Evolutionary conservation across 2,888 invertebrate genomes (phyloP).

Genomic region (Lasioglossum vierecki): DNA sequence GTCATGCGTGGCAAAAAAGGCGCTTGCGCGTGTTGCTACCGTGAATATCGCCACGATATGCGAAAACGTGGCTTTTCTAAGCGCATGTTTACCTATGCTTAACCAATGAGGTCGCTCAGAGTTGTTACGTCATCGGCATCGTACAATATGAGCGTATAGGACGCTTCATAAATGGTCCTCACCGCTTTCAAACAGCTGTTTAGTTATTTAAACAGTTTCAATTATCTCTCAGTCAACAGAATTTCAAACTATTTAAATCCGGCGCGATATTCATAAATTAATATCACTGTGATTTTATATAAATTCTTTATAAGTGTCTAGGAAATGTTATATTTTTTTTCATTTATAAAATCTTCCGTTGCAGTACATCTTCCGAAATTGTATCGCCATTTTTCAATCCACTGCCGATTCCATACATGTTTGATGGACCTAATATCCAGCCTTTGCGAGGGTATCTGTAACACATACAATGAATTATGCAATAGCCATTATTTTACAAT

Average conservation of each 20-base stretch:
- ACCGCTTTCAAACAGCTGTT: neutral
- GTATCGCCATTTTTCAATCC: neutral
- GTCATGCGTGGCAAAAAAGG: conserved; percentile 17
- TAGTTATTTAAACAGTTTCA: neutral
- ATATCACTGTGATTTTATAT: neutral
- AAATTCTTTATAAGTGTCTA: neutral
- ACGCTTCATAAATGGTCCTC: neutral
- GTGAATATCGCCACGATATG: conserved; percentile 17
- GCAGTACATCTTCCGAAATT: too few species aligned
- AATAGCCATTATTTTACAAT: neutral
- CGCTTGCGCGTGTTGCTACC: conserved; percentile 15
- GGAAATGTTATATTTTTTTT: neutral
- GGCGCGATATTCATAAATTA: neutral
- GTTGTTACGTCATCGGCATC: conserved; percentile 35
- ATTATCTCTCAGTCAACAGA: neutral
- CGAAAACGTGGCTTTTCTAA: conserved; percentile 27
- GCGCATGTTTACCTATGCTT: conserved; percentile 45
- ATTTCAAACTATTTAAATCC: neutral
- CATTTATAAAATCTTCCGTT: too few species aligned
- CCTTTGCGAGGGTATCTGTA: neutral
- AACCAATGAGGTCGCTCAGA: conserved; percentile 34
- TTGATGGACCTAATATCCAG: too few species aligned
- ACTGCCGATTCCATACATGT: too few species aligned
- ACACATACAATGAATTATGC: neutral
- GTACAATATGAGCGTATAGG: neutral